Percentiles rank a stretch among this genome's conserved stretches.
Evolutionary conservation across 2,797 vertebrate genomes (phyloP).

Genomic region (Phrynocephalus guinanensis): DNA sequence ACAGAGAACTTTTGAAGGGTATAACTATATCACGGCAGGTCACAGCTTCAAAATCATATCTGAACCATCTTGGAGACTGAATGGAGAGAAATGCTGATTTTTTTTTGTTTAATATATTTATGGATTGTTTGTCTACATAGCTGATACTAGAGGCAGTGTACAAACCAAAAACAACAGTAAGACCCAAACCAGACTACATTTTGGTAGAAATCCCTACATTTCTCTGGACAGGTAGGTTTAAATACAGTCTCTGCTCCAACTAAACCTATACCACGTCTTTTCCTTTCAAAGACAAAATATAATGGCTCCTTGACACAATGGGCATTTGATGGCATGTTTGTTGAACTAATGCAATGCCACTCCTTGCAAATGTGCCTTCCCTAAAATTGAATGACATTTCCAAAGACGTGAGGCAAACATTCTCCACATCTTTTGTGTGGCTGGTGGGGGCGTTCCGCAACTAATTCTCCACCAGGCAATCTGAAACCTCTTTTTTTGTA

Average conservation of each 20-base stretch:
- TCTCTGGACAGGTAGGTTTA: background rate
- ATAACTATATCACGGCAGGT: too few relatives aligned
- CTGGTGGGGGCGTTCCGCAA: background rate
- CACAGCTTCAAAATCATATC: background rate
- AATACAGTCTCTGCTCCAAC: background rate
- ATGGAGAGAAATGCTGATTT: slow-evolving; percentile 1
- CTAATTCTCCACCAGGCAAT: background rate
- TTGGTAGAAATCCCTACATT: background rate
- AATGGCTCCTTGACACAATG: background rate
- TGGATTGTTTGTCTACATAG: background rate
- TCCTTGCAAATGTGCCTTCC: background rate
- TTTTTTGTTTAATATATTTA: background rate
- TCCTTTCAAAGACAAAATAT: background rate
- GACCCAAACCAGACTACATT: background rate
- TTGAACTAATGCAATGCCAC: background rate
- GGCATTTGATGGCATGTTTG: background rate
- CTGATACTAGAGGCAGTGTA: background rate
- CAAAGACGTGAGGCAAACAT: slow-evolving; percentile 8
- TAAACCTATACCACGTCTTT: too few relatives aligned
- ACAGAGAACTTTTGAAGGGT: too few relatives aligned
- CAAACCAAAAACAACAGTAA: background rate
- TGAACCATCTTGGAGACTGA: background rate
- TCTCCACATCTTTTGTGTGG: background rate
- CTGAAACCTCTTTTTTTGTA: background rate
- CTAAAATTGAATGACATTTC: background rate